Percentiles rank a stretch among this genome's conserved stretches.
These are phyloP conservation scores for Nomada flava DNA, from an alignment of 2,888 invertebrate species.

Conservation along the genomic window DNA sequence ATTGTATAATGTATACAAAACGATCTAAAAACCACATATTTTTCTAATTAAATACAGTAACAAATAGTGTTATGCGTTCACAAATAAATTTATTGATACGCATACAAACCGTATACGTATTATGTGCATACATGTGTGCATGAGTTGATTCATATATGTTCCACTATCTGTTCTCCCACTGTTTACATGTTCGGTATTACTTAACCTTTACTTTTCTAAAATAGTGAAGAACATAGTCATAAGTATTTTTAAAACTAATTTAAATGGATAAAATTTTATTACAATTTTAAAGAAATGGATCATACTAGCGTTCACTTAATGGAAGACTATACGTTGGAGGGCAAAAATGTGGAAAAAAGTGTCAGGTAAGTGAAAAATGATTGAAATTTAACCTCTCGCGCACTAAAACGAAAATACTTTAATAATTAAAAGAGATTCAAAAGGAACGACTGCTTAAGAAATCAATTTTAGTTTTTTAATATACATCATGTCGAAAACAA, in stretches of 20 bases:
- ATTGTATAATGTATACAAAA: neutral
- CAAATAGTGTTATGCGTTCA: neutral
- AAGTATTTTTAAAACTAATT: constrained; percentile 15
- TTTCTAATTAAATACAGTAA: neutral
- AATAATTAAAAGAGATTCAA: neutral
- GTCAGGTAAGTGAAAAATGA: constrained; percentile 33
- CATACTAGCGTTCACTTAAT: constrained; percentile 73
- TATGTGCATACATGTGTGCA: neutral
- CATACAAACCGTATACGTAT: neutral
- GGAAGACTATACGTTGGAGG: constrained; percentile 75
- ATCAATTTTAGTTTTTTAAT: neutral
- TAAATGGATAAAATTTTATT: neutral
- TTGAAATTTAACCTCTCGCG: neutral
- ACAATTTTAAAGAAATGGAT: constrained; percentile 70
- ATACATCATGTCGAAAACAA: too few species aligned
- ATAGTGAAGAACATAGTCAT: neutral
- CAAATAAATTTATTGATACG: neutral
- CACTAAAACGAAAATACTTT: neutral
- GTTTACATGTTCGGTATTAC: constrained; percentile 1
- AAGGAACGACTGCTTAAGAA: neutral
- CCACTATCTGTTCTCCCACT: constrained; percentile 7
- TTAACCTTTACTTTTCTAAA: constrained; percentile 18
- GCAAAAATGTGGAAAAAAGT: constrained; percentile 49
- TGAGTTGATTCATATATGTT: constrained; percentile 1
- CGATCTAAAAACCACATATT: neutral